Evolutionary conservation across 1,140 invertebrate genomes (phyloP).

Genomic region (Plodia interpunctella): DNA sequence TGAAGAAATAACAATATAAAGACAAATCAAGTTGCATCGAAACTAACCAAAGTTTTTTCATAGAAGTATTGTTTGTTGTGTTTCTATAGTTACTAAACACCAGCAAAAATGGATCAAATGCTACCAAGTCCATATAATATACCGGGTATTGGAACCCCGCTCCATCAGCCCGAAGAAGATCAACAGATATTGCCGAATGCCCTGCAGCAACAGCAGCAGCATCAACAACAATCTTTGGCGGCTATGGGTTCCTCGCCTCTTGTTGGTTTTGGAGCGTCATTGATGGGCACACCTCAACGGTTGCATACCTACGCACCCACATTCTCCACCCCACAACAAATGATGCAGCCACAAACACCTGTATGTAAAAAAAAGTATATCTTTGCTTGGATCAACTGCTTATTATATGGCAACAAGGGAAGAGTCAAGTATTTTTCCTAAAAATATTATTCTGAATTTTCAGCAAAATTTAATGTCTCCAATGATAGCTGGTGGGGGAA

Average conservation of each 20-base stretch:
- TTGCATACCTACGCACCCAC: constrained; percentile 84
- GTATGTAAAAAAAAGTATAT: constrained; percentile 76
- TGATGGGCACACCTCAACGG: constrained; percentile 81
- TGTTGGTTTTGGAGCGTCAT: constrained; percentile 65
- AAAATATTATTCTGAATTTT: constrained; percentile 34
- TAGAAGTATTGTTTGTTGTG: too few relatives aligned
- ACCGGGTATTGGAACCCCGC: constrained; percentile 92
- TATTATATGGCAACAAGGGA: too few relatives aligned
- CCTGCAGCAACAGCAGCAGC: constrained; percentile 81
- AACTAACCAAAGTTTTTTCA: too few relatives aligned
- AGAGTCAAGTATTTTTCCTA: too few relatives aligned
- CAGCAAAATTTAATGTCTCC: constrained; percentile 92
- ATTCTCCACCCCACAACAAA: constrained; percentile 83
- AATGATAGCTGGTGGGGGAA: constrained; percentile 81
- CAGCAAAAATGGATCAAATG: constrained; percentile 88
- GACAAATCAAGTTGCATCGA: too few relatives aligned
- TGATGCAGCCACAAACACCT: constrained; percentile 93
- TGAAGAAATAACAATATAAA: too few relatives aligned
- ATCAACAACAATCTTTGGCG: constrained; percentile 78
- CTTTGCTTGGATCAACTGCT: too few relatives aligned
- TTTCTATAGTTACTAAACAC: neutral
- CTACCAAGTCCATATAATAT: constrained; percentile 92
- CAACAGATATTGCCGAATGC: constrained; percentile 90
- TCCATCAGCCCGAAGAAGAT: constrained; percentile 95
- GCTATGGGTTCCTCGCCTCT: constrained; percentile 78